Evolutionary conservation across 2,888 invertebrate species (phyloP).

Genomic region (Ormyrus labotus): DNA sequence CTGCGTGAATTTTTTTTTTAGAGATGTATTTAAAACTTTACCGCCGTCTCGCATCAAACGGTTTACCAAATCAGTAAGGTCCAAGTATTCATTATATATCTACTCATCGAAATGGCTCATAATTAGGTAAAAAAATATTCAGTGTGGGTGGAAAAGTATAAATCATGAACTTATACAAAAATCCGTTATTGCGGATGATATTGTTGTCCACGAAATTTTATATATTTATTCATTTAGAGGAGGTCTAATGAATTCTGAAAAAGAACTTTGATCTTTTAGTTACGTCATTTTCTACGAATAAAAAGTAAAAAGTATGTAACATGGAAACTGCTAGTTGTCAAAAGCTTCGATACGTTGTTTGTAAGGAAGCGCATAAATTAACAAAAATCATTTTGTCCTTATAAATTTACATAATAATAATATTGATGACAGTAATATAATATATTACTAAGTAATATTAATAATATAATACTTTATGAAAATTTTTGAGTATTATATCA

Average conservation of each 20-base stretch:
- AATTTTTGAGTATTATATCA: conserved; percentile 61
- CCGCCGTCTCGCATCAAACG: conserved; percentile 22
- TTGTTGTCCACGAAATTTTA: conserved; percentile 25
- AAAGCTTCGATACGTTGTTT: conserved; percentile 16
- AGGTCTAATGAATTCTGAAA: conserved; percentile 25
- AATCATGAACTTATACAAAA: conserved; percentile 4
- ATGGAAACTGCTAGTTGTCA: conserved; percentile 39
- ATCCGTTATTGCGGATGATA: conserved; percentile 17
- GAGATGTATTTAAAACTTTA: conserved; percentile 24
- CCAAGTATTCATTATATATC: conserved; percentile 33
- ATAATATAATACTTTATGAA: conserved; percentile 42
- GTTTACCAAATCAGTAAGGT: conserved; percentile 42
- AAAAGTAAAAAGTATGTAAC: conserved; percentile 42
- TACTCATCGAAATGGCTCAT: conserved; percentile 31
- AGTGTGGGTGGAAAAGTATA: neutral
- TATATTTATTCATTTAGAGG: conserved; percentile 19
- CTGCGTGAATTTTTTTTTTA: conserved; percentile 38
- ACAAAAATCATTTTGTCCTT: conserved; percentile 47
- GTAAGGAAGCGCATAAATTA: conserved; percentile 36
- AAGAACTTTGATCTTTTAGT: conserved; percentile 24
- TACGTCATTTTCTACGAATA: conserved; percentile 23
- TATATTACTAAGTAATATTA: conserved; percentile 28
- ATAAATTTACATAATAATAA: conserved; percentile 41
- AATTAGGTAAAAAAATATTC: conserved; percentile 17
- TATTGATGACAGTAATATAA: conserved; percentile 28